Evolutionary conservation across 2,797 vertebrate species (phyloP).

Genomic region (Tauraco hartlaubi): DNA sequence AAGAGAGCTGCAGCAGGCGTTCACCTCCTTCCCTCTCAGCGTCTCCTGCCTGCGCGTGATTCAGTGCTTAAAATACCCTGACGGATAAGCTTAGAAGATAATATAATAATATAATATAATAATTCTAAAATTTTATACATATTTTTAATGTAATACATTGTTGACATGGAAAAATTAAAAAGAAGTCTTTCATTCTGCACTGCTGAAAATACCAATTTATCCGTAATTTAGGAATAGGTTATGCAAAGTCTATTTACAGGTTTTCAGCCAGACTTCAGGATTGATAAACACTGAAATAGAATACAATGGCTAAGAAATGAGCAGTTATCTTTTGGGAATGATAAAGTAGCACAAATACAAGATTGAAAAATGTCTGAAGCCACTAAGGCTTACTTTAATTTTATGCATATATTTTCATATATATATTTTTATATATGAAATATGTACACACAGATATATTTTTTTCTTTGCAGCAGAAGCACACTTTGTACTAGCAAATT

Average conservation of each 20-base stretch:
- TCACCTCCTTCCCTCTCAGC: neutral
- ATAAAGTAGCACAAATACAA: neutral
- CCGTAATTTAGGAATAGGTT: neutral
- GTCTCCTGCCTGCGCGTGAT: fast-evolving
- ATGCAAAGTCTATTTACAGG: neutral
- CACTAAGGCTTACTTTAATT: neutral
- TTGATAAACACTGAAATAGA: neutral
- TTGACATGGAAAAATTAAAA: neutral
- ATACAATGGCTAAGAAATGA: neutral
- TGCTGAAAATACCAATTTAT: neutral
- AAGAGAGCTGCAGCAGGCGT: neutral
- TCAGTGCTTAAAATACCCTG: neutral
- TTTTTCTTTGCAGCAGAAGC: neutral
- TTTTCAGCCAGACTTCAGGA: neutral
- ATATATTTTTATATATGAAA: neutral
- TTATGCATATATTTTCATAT: neutral
- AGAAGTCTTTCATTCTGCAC: neutral
- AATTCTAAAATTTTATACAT: neutral
- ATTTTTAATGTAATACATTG: neutral
- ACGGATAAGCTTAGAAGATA: neutral
- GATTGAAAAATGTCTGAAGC: neutral
- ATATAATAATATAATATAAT: too few relatives aligned
- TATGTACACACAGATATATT: neutral
- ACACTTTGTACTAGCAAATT: neutral
- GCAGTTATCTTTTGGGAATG: neutral